Evolutionary conservation across 2,888 invertebrate species (phyloP), one percentile per base, ranked within the genome.

Genomic region (Netelia fuscicornis): DNA sequence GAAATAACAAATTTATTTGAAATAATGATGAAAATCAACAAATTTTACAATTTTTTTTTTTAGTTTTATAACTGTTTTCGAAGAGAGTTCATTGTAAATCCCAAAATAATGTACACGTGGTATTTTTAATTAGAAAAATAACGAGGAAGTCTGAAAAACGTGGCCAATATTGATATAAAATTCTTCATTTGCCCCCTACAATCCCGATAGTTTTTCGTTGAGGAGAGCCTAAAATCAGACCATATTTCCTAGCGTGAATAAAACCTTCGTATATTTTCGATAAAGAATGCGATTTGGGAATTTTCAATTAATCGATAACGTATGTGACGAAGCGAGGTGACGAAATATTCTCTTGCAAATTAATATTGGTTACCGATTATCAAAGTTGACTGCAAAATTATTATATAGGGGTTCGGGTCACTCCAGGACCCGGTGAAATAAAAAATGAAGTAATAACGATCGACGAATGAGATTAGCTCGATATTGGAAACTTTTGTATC

Each of bases 241-340:
- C 6, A 30, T 5, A 30, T 30, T 2, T 30, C 30, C 30, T 30
- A 30, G 30, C 30, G 30, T 2, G 48, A 58, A 58, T 17, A 56
- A 58, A 58, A 58, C 9, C 20, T 30, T 30, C n/a, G 58, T 23
- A 48, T 13, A 23, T 64, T 64, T 64, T 64, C 64, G 64, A 64
- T 64, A n/a, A 64, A 64, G 64, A 64, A 64, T 64, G 30, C 10
- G 10, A 23, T 23, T 20, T 37, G n/a, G 30, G 2, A 37, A 64
- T 64, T 37, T n/a, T 6, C 10, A 37, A 64, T 25, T 30, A 64
- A 64, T 64, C 64, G 64, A 64, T 64, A 37, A 13, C 37, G 64
- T 8, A 37, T 30, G 48, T n/a, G 2, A 64, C 9, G 30, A 30
- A 6, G n/a, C 20, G 20, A 1, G 64, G 20, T n/a, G 13, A 11